Evolutionary conservation across 1,140 invertebrate species (phyloP), one percentile per base, ranked within the genome.

Genomic region (Cotesia vestalis): DNA sequence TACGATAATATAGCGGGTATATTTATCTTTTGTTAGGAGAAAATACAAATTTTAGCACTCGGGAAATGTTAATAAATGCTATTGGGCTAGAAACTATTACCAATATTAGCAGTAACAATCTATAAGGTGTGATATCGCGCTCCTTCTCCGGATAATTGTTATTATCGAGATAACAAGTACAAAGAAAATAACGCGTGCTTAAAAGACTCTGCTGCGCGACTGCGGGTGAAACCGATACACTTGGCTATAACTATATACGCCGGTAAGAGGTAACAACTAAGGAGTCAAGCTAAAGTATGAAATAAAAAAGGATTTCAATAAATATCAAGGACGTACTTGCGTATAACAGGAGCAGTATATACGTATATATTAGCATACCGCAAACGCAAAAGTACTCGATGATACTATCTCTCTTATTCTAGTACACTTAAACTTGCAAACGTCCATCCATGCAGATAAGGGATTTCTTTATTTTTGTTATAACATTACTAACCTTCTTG

Each of bases 161-260:
- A 78, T 76, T 78, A 78, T 78, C 74, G 71, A 76, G 75, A 78
- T 78, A 78, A 78, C 71, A 27, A 52, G 35, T 69, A 36, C 60
- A 60, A 52, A 11, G 17, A 27, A 11, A 34, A 9, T 40, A 71
- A 61, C 63, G 61, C 27, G 27, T 9, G 4, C n/a, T 27, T 35
- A 38, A 17, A 12, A 14, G 35, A 62, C 55, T 53, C 57, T 61
- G n/a, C n/a, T n/a, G n/a, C n/a, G n/a, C 51, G 61, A 17, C 20
- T 61, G 34, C 46, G 66, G 66, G 66, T 75, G 69, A 69, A 62
- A 57, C 70, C 60, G 62, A 64, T 69, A 75, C 72, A 73, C 11
- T 20, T 51, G 35, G 27, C n/a, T n/a, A 14, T 46, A 62, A 34
- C 36, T 51, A 61, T 51, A 66, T 52, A 36, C 51, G 35, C 60